Conservation (phyloP, 2,888 invertebrate species). For the Serrognathus titanus region DNA sequence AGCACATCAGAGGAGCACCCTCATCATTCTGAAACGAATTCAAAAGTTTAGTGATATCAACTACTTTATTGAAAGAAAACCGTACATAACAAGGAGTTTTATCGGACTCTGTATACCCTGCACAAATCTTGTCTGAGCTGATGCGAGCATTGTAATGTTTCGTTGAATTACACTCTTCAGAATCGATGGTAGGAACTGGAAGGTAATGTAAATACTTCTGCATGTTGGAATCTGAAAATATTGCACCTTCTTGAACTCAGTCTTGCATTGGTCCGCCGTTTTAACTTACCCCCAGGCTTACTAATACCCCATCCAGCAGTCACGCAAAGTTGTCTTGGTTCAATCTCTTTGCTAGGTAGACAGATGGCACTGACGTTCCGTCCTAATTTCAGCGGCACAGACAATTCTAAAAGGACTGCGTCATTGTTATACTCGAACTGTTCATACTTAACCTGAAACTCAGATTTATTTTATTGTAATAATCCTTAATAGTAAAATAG, state of each 20-base stretch:
- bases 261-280: not conserved
- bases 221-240: slow-evolving; percentile 44
- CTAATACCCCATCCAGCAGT: slow-evolving; percentile 60
- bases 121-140: slow-evolving; percentile 58
- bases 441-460: slow-evolving; percentile 52
- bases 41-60: slow-evolving; percentile 2
- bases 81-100: slow-evolving; percentile 61
- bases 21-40: slow-evolving; percentile 56
- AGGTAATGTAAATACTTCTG: slow-evolving; percentile 55
- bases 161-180: slow-evolving; percentile 58
- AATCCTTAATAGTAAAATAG: not conserved
- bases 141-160: slow-evolving; percentile 60
- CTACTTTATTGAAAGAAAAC: slow-evolving; percentile 18
- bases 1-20: slow-evolving; percentile 65
- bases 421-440: slow-evolving; percentile 58
- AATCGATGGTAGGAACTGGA: slow-evolving; percentile 54
- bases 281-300: slow-evolving; percentile 47
- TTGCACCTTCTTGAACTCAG: not conserved
- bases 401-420: slow-evolving; percentile 55
- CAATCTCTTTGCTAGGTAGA: slow-evolving; percentile 50
- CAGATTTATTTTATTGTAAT: not conserved
- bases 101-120: slow-evolving; percentile 55
- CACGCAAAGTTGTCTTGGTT: slow-evolving; percentile 55
- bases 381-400: slow-evolving; percentile 51
- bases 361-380: slow-evolving; percentile 58